Base-by-base conservation (phyloP, 2,888 invertebrate species). In the Coleophora flavipennella region DNA sequence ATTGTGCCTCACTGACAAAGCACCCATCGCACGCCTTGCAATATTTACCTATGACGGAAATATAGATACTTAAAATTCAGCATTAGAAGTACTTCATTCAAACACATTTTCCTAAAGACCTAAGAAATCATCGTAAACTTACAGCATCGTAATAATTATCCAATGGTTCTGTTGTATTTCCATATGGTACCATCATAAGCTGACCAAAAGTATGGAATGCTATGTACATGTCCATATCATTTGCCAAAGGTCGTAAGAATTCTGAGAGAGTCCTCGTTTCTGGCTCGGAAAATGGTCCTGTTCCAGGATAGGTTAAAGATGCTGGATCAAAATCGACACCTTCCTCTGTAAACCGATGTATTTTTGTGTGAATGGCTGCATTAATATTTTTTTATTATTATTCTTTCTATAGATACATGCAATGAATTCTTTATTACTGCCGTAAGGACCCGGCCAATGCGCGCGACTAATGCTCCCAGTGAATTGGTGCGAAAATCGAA, bases 151-250 rank as follows among this genome's bases (percentile, higher is more conserved):
- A 36, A 20, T 20, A 20, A 20, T 20, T 90, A 0, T 84, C 87
- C 20, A 88, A 61, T 41, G 87, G 86, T 1, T 75, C 69, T 0
- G 64, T 65, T 0, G 89, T 88, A 51, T 91, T 88, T 1, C 92
- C 93, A 61, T 90, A 93, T 0, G 93, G 92, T 40, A 90, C 65
- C 37, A 93, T 65, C 14, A 93, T 61, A 29, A 89, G 72, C 54
- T 94, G 92, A 0, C 91, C 89, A 52, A 87, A 92, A 1, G 93
- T 90, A 62, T 94, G 94, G 59, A 93, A 88, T 0, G 90, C 86
- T 1, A 94, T 61, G 59, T 92, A 94, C 31, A 89, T 67, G 28
- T 86, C 85, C 11, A 90, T 73, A 35, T 80, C 64, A 10, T 75
- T 66, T 10, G 76, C 65, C 39, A 90, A 53, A 0, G 80, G 62